These are phyloP conservation scores for Pelecanus crispus DNA, from an alignment of 2,113 vertebrate species.

Conservation along the genomic window DNA sequence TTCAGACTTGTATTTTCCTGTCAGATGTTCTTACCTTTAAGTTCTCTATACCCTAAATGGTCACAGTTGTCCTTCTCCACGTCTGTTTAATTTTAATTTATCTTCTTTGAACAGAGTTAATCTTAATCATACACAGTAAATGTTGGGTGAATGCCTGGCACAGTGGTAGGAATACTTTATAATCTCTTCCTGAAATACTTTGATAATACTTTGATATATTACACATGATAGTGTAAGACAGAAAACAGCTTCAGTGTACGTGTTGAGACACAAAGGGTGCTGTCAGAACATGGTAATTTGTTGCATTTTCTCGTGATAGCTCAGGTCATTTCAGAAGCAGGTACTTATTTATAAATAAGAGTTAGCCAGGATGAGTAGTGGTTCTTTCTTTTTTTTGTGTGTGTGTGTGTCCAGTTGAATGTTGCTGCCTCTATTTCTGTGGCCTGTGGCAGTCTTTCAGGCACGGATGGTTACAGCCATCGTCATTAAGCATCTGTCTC, in stretches of 20 bases:
- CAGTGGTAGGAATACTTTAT: neutral
- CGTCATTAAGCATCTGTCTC: neutral
- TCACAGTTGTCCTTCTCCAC: neutral
- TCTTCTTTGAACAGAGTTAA: neutral
- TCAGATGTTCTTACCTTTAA: neutral
- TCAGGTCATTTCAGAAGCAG: neutral
- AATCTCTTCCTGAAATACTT: neutral
- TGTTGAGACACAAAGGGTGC: neutral
- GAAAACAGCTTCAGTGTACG: neutral
- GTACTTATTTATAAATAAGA: neutral
- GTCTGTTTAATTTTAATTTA: neutral
- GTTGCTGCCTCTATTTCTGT: neutral
- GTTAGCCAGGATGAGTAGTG: neutral
- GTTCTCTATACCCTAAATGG: neutral
- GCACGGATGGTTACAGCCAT: neutral
- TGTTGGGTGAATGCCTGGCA: neutral
- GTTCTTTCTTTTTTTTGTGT: neutral
- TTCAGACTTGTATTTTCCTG: constrained; percentile 7
- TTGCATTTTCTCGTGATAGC: neutral
- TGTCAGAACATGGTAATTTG: neutral
- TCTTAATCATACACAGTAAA: neutral
- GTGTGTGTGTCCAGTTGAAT: neutral
- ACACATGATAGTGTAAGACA: neutral
- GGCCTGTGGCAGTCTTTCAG: neutral
- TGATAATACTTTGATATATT: neutral